phyloP scores from a whole-genome alignment of 2,888 invertebrate species.

The Aplocera efformata region DNA sequence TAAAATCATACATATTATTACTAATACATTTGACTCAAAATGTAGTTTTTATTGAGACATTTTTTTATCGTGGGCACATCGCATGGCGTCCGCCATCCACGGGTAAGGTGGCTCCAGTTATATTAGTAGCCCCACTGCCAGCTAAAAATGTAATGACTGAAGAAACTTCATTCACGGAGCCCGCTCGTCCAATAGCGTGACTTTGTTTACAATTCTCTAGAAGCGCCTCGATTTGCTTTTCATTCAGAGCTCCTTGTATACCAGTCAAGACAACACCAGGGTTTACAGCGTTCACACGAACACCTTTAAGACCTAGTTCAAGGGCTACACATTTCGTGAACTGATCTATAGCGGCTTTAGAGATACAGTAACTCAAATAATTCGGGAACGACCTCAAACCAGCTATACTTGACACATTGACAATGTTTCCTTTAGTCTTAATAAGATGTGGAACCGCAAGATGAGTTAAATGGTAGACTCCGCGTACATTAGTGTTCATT shows the following conservation, averaged over 20 bases:
- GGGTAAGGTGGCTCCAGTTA: constrained; percentile 89
- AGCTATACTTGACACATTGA: constrained; percentile 94
- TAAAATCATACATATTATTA: no score
- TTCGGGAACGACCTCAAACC: constrained; percentile 91
- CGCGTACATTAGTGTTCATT: constrained; percentile 90
- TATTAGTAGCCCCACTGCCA: constrained; percentile 89
- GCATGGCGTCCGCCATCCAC: constrained; percentile 94
- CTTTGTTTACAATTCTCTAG: constrained; percentile 89
- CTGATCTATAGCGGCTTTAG: constrained; percentile 94
- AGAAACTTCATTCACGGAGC: constrained; percentile 90
- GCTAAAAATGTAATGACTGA: constrained; percentile 93
- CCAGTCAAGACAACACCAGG: constrained; percentile 93
- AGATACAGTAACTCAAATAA: constrained; percentile 90
- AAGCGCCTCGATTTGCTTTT: constrained; percentile 87
- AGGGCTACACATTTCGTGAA: constrained; percentile 92
- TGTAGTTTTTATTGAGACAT: constrained; percentile 50
- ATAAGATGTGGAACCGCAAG: constrained; percentile 89
- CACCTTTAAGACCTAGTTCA: constrained; percentile 85
- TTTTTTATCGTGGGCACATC: constrained; percentile 87
- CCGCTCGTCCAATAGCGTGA: constrained; percentile 93
- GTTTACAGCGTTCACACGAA: constrained; percentile 92
- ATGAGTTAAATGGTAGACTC: constrained; percentile 86
- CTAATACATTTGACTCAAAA: no score
- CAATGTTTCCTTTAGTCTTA: constrained; percentile 87
- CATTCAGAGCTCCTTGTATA: constrained; percentile 85